These are phyloP conservation scores for Tachypleus tridentatus DNA, from an alignment of 1,140 invertebrate species.

Conservation along the genomic window DNA sequence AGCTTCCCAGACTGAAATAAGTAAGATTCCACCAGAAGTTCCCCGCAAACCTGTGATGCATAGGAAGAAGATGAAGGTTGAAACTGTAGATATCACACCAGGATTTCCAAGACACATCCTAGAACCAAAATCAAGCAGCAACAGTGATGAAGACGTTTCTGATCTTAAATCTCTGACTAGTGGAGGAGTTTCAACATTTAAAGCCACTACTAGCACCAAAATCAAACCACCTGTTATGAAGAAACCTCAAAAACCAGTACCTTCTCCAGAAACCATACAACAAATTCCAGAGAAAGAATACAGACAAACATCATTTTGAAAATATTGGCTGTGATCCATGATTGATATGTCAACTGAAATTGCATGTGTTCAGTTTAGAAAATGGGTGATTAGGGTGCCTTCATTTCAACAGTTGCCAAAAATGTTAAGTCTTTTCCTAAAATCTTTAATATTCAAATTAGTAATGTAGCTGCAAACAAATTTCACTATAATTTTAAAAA, in stretches of 20 bases:
- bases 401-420: too few species aligned
- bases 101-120: neutral
- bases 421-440: too few species aligned
- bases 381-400: too few species aligned
- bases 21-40: neutral
- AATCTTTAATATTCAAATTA: too few species aligned
- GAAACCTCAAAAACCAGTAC: neutral
- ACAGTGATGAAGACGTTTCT: neutral
- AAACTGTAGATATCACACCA: too few species aligned
- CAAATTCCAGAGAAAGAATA: constrained; percentile 1
- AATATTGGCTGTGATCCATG: too few species aligned
- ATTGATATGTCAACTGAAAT: too few species aligned
- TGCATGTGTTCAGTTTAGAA: too few species aligned
- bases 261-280: neutral
- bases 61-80: too few species aligned
- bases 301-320: neutral
- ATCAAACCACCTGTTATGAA: constrained; percentile 1
- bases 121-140: neutral
- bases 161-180: neutral
- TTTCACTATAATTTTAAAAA: too few species aligned
- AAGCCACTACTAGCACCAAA: neutral
- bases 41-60: neutral
- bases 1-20: neutral
- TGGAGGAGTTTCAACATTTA: neutral
- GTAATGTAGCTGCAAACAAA: too few species aligned